These are phyloP conservation scores for Sciaenops ocellatus DNA, from an alignment of 2,797 vertebrate genomes.

Conservation along the genomic window DNA sequence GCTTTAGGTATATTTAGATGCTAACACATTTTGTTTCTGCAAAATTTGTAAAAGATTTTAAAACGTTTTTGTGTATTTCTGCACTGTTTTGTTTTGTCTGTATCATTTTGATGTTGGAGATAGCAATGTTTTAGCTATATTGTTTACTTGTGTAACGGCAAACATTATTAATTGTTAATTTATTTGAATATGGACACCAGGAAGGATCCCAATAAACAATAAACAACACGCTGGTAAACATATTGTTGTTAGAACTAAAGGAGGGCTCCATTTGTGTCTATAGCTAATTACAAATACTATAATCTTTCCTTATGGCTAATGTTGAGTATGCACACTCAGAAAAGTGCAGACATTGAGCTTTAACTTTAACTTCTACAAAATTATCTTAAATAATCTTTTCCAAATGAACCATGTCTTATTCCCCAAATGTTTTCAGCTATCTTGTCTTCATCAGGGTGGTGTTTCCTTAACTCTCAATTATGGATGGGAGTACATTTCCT, in stretches of 20 bases:
- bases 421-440: neutral
- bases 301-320: neutral
- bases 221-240: neutral
- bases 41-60: too few species aligned
- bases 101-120: too few species aligned
- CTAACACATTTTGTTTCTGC: too few species aligned
- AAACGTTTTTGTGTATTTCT: too few species aligned
- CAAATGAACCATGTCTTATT: neutral
- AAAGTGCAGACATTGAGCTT: neutral
- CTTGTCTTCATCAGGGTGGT: conserved; percentile 25
- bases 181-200: neutral
- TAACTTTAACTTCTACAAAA: neutral
- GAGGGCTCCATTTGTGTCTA: neutral
- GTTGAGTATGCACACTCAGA: neutral
- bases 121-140: too few species aligned
- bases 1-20: too few species aligned
- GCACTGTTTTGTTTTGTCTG: too few species aligned
- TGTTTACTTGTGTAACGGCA: neutral
- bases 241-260: neutral
- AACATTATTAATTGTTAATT: too few species aligned
- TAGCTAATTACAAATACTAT: neutral
- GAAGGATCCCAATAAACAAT: neutral
- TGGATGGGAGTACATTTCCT: neutral
- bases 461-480: conserved; percentile 30
- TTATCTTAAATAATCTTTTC: neutral